Base-by-base conservation (phyloP, 2,113 vertebrate species). In the Zapornia atra region DNA sequence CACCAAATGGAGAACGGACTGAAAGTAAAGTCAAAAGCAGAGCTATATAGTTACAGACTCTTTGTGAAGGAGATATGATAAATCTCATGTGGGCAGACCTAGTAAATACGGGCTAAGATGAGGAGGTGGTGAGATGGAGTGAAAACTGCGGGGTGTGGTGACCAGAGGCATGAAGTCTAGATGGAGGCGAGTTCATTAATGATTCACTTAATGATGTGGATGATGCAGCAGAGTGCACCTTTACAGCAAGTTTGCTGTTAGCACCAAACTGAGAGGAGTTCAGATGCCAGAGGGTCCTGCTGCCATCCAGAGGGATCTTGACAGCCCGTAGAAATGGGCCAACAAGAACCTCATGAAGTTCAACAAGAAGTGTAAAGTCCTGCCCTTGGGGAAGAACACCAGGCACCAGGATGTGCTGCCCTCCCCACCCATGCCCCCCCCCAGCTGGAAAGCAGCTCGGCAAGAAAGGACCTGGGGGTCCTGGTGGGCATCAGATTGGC, bases 261-360 rank as follows among this genome's bases (percentile, higher is more conserved):
- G 50, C 29, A 26, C 6, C 29, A 50, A 59, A 66, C 42, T 38
- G 22, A 15, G 34, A 57, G 34, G 34, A 42, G 61, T 29, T 48
- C n/a, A 48, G 48, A 22, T 3, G 8, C n/a, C 42, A 50, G n/a
- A 22, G 9, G 28, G 40, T 50, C 1, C 0, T 18, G 42, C n/a
- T 76, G 61, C 61, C 29, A 18, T 17, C 7, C 51, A 76, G 71
- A n/a, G n/a, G 33, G 40, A 50, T 34, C 9, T n/a, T 5, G 2
- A 2, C 26, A 75, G 22, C 17, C 60, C 33, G 28, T 22, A 65
- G 60, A 66, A n/a, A 57, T 10, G 31, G 36, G 24, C 11, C 66
- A 71, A 14, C 1, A 17, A 17, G 26, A 13, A 73, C 16, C 4
- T 85, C n/a, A 28, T n/a, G 25, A 48, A 22, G 22, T 40, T 48